Evolutionary conservation across 2,113 vertebrate species (phyloP).

Genomic region (Ciconia stormi): DNA sequence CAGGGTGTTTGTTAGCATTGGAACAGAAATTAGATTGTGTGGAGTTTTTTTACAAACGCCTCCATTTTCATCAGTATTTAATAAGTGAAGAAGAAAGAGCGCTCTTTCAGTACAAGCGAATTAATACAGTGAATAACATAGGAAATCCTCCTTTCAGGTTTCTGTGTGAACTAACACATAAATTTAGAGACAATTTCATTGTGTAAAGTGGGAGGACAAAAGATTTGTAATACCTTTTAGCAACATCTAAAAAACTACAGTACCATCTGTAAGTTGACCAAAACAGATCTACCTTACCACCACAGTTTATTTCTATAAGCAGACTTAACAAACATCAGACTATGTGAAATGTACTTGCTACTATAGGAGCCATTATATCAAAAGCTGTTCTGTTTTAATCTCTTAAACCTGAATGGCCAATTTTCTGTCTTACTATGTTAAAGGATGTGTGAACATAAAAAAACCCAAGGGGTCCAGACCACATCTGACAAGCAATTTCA

Average conservation of each 20-base stretch:
- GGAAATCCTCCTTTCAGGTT: background rate
- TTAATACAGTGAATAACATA: background rate
- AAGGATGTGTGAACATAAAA: background rate
- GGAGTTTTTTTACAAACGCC: background rate
- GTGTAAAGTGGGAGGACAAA: background rate
- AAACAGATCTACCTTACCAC: background rate
- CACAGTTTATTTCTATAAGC: background rate
- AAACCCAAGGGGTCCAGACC: background rate
- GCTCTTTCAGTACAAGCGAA: background rate
- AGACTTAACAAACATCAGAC: background rate
- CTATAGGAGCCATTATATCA: background rate
- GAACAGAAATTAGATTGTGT: background rate
- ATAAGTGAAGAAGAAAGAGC: background rate
- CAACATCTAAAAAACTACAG: background rate
- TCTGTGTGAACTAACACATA: background rate
- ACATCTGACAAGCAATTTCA: background rate
- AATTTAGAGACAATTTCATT: background rate
- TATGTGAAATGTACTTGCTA: background rate
- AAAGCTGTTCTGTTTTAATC: background rate
- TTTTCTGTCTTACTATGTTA: background rate
- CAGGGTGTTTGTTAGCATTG: background rate
- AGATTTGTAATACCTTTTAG: background rate
- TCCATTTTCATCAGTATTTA: background rate
- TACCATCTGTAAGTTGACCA: background rate
- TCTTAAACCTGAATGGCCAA: background rate